Evolutionary conservation across 2,113 vertebrate genomes (phyloP), one percentile per base, ranked within the genome.

Genomic region (Oryzias woworae): DNA sequence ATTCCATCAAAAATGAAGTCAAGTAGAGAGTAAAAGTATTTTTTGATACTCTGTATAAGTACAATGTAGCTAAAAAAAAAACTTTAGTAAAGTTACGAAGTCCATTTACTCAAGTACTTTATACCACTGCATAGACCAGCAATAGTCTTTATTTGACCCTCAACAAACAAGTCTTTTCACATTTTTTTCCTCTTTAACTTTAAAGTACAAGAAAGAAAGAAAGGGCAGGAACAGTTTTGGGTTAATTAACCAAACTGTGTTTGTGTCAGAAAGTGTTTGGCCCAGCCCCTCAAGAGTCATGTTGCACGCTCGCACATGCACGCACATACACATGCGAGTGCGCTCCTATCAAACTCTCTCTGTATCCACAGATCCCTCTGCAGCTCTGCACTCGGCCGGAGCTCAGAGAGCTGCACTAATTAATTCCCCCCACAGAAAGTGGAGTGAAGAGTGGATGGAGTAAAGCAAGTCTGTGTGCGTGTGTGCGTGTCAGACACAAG

Each of bases 391-490:
- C 51, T 58, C 58, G 62, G 53, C 28, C 63, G 7, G 2, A 55
- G 71, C 74, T 80, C 69, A 71, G 72, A 70, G 69, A 31, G 52
- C 28, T 50, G 55, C 66, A 18, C 71, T 81, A 58, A 80, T 71
- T 75, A 84, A 77, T 66, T 82, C 70, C 77, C n/a, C 53, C 18
- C 63, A 23, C 47, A 60, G 67, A 75, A 69, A 53, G 46, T 2
- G 13, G 48, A 22, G 53, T 20, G 53, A 63, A 36, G 77, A 81
- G 66, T 46, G 26, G 48, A 78, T 46, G 26, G 48, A 78, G 71
- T 36, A 36, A 31, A 77, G 55, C 20, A 49, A 72, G 71, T 36
- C 56, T 13, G 46, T 64, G 57, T 50, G 68, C 66, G 60, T 28
- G 26, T 28, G 4, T 28, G 5, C 7, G 4, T 53, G 71, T 69